phyloP scores from a whole-genome alignment of 2,113 vertebrate species.

The Hippoglossus stenolepis region DNA sequence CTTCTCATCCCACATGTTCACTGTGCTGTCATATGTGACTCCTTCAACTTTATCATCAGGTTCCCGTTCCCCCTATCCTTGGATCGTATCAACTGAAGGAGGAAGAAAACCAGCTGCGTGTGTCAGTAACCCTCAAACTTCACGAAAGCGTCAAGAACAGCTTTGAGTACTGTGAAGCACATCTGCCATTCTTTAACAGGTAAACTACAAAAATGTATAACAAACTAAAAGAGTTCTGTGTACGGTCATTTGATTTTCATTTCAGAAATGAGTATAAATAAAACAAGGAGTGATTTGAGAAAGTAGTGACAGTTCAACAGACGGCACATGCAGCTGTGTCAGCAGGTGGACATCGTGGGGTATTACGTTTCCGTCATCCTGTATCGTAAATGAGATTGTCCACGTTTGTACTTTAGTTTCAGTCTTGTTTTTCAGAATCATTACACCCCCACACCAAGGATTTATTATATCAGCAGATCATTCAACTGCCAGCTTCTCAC shows the following conservation, averaged over 20 bases:
- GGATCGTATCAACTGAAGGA: slow-evolving; percentile 90
- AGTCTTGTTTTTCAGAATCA: not conserved
- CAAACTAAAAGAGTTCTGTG: no score
- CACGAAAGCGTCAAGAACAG: slow-evolving; percentile 94
- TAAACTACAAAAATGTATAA: slow-evolving; percentile 58
- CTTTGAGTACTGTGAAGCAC: slow-evolving; percentile 95
- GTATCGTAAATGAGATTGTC: not conserved
- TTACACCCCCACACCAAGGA: no score
- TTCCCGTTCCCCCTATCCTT: slow-evolving; percentile 93
- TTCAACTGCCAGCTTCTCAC: no score
- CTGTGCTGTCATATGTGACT: not conserved
- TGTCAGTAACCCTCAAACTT: slow-evolving; percentile 89
- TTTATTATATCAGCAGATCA: no score
- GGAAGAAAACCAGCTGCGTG: slow-evolving; percentile 85
- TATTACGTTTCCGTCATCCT: no score
- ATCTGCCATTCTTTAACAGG: slow-evolving; percentile 94
- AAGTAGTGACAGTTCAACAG: no score
- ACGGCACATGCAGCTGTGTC: no score
- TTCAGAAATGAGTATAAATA: no score
- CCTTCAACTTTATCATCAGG: slow-evolving; percentile 76
- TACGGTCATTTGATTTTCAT: no score
- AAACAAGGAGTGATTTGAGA: no score
- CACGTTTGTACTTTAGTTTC: not conserved
- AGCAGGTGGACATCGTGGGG: no score
- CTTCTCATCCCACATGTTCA: not conserved